These are phyloP conservation scores for Trinorchestia longiramus DNA, from an alignment of 1,140 invertebrate species.

Conservation along the genomic window DNA sequence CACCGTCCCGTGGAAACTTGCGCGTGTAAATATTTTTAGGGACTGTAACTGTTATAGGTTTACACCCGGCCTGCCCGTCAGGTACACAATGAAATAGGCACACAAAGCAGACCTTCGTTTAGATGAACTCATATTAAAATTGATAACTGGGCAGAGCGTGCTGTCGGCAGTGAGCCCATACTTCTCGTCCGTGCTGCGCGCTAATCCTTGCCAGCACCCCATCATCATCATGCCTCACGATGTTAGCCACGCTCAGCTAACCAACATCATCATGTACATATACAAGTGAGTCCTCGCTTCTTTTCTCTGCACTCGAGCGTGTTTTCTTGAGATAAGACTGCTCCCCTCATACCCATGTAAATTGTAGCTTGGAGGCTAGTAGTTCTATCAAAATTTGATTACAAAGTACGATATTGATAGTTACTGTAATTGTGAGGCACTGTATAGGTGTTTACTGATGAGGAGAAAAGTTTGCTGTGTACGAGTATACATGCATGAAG, in stretches of 20 bases:
- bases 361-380: too few species aligned
- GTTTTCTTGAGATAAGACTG: neutral
- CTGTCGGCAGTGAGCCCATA: constrained; percentile 92
- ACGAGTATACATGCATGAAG: neutral
- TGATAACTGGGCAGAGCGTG: constrained; percentile 71
- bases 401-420: neutral
- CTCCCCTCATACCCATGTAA: neutral
- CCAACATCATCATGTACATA: constrained; percentile 90
- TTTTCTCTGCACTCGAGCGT: neutral
- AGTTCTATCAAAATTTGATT: too few species aligned
- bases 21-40: too few species aligned
- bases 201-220: constrained; percentile 90
- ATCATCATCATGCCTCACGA: constrained; percentile 87
- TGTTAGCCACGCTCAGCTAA: constrained; percentile 87
- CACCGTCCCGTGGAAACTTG: too few species aligned
- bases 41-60: neutral
- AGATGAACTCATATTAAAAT: neutral
- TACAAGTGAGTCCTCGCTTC: constrained; percentile 75
- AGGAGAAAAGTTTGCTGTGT: neutral
- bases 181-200: constrained; percentile 89
- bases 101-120: neutral
- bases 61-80: neutral
- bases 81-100: neutral
- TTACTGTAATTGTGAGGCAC: neutral
- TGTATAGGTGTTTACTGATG: neutral